Conservation (phyloP, 1,140 invertebrate genomes). For the Heliconius eleuchia region DNA sequence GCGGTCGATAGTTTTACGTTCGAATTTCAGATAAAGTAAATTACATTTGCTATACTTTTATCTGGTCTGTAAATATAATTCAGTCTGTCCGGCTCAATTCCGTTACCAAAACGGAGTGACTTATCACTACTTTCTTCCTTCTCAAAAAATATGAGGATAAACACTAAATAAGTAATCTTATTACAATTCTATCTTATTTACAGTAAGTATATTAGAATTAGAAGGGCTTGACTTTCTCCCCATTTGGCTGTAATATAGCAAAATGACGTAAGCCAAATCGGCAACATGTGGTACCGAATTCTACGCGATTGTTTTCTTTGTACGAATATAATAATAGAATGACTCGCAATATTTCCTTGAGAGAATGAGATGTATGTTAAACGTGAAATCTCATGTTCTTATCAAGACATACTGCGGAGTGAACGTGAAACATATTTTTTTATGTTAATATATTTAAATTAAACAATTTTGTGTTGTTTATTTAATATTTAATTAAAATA, state of each 20-base stretch:
- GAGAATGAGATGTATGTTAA: constrained; percentile 65
- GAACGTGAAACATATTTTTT: background rate
- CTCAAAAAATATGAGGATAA: background rate
- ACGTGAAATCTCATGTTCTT: constrained; percentile 63
- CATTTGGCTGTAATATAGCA: constrained; percentile 60
- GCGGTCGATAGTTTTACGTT: no score
- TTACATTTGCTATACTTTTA: no score
- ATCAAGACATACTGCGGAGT: constrained; percentile 41
- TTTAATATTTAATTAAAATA: no score
- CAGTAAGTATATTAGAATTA: constrained; percentile 10
- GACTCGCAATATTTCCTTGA: constrained; percentile 63
- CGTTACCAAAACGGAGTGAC: no score
- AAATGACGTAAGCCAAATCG: constrained; percentile 65
- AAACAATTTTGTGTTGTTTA: background rate
- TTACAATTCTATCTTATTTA: background rate
- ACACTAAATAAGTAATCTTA: background rate
- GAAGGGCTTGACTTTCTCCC: constrained; percentile 46
- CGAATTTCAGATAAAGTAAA: no score
- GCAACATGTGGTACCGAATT: constrained; percentile 55
- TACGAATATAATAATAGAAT: constrained; percentile 75
- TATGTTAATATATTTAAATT: background rate
- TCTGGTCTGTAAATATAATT: no score
- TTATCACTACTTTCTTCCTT: no score
- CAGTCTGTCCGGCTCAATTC: no score
- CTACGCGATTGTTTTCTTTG: constrained; percentile 58